Conservation (phyloP, 2,888 invertebrate genomes). For the Cheilosia variabilis region DNA sequence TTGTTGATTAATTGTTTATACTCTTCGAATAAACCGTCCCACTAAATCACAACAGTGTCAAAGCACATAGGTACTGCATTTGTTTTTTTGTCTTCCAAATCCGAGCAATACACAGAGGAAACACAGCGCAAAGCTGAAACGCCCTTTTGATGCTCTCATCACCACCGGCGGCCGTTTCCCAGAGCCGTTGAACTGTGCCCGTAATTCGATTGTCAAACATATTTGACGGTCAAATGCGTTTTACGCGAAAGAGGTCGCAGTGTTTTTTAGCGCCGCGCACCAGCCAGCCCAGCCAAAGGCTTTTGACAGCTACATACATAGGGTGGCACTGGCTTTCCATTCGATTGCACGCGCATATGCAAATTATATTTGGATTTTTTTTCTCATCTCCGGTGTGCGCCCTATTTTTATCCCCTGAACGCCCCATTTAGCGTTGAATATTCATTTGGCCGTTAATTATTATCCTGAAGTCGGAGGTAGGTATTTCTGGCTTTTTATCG, state of each 20-base stretch:
- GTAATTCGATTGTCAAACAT: slow-evolving; percentile 80
- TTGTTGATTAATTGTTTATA: slow-evolving; percentile 66
- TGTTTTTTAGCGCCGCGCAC: slow-evolving; percentile 31
- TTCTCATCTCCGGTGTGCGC: neutral
- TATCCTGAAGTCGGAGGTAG: slow-evolving; percentile 45
- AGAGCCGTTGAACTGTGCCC: slow-evolving; percentile 52
- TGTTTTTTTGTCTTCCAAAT: neutral
- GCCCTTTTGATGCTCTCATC: slow-evolving; percentile 71
- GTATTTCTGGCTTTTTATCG: slow-evolving; percentile 3
- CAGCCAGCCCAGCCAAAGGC: slow-evolving; percentile 28
- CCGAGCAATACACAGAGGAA: neutral
- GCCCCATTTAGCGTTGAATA: slow-evolving; percentile 69
- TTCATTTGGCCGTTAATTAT: slow-evolving; percentile 72
- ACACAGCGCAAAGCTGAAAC: slow-evolving; percentile 21
- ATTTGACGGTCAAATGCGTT: slow-evolving; percentile 80
- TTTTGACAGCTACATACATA: slow-evolving; percentile 45
- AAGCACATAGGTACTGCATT: neutral
- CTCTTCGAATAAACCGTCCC: slow-evolving; percentile 20
- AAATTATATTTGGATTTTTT: slow-evolving; percentile 66
- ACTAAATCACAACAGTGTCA: slow-evolving; percentile 24
- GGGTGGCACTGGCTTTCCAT: slow-evolving; percentile 59
- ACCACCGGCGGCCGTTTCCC: slow-evolving; percentile 21
- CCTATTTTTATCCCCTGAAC: slow-evolving; percentile 30
- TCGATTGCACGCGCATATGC: slow-evolving; percentile 64
- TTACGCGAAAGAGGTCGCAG: slow-evolving; percentile 79